Evolutionary conservation across 2,113 vertebrate species (phyloP).

Genomic region (Muscicapa adusta): DNA sequence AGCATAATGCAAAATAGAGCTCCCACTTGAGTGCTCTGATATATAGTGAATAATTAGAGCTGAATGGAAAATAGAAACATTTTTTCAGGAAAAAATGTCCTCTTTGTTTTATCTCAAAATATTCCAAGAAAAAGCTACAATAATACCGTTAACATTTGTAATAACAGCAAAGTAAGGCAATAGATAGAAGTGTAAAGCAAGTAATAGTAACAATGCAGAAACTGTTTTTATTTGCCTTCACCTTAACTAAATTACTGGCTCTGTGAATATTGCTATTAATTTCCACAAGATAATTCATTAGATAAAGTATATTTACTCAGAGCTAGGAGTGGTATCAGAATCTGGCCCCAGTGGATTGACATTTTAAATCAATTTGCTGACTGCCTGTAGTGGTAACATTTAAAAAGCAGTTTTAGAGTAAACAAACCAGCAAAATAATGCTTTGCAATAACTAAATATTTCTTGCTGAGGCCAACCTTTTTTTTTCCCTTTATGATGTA

Average conservation of each 20-base stretch:
- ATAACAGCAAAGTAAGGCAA: neutral
- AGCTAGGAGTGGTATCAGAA: neutral
- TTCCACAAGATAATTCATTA: neutral
- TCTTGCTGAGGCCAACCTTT: neutral
- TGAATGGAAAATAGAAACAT: neutral
- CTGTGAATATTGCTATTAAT: neutral
- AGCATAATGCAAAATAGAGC: slow-evolving; percentile 4
- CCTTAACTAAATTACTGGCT: neutral
- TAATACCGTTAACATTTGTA: neutral
- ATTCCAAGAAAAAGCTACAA: neutral
- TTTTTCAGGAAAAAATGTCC: neutral
- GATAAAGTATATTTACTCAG: neutral
- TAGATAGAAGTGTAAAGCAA: neutral
- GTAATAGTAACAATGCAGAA: neutral
- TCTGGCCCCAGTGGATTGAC: neutral
- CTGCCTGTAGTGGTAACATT: neutral
- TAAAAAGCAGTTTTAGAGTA: neutral
- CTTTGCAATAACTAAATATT: neutral
- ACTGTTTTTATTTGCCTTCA: neutral
- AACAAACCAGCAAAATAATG: neutral
- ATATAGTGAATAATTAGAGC: slow-evolving; percentile 28
- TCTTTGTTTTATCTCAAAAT: neutral
- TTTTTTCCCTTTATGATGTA: neutral
- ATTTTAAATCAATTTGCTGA: neutral
- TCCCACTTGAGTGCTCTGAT: neutral